Percentiles rank a stretch among this genome's conserved stretches.
These are phyloP conservation scores for Zophobas morio DNA, from an alignment of 1,140 invertebrate genomes.

Conservation along the genomic window DNA sequence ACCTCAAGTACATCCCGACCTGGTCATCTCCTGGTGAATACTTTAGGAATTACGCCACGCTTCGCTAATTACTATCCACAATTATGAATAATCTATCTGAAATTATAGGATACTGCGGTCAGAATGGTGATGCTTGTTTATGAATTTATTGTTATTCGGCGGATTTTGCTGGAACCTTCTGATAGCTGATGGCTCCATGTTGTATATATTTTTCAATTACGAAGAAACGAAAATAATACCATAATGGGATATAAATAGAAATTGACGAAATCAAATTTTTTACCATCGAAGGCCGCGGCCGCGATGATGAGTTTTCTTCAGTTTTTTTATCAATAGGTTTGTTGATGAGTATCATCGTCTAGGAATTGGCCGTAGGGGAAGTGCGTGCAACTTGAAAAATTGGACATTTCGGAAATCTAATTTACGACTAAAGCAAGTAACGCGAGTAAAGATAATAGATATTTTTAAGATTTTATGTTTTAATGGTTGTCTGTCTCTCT, in stretches of 20 bases:
- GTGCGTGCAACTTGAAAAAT: not conserved
- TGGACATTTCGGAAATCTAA: too few relatives aligned
- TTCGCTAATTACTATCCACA: conserved; percentile 48
- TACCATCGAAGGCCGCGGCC: conserved; percentile 35
- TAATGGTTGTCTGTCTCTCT: too few relatives aligned
- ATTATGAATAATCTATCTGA: conserved; percentile 49
- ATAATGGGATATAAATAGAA: conserved; percentile 48
- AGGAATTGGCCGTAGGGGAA: not conserved
- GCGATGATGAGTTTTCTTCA: conserved; percentile 21
- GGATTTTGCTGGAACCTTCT: conserved; percentile 43
- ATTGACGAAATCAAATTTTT: conserved; percentile 49
- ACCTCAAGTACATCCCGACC: conserved; percentile 47
- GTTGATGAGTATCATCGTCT: conserved; percentile 26
- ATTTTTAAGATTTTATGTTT: too few relatives aligned
- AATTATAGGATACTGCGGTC: conserved; percentile 51
- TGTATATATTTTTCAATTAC: conserved; percentile 39
- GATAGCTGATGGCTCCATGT: conserved; percentile 33
- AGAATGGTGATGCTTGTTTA: conserved; percentile 46
- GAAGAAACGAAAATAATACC: conserved; percentile 40
- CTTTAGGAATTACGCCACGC: conserved; percentile 46
- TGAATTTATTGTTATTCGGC: conserved; percentile 40
- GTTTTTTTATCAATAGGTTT: conserved; percentile 30
- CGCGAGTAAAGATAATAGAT: not conserved
- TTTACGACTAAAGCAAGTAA: not conserved
- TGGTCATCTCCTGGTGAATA: conserved; percentile 45